A percentile compares a stretch with the other conserved stretches of the same genome.
These are phyloP conservation scores for Brachystomella parvula DNA, from an alignment of 1,140 invertebrate genomes.

Conservation along the genomic window DNA sequence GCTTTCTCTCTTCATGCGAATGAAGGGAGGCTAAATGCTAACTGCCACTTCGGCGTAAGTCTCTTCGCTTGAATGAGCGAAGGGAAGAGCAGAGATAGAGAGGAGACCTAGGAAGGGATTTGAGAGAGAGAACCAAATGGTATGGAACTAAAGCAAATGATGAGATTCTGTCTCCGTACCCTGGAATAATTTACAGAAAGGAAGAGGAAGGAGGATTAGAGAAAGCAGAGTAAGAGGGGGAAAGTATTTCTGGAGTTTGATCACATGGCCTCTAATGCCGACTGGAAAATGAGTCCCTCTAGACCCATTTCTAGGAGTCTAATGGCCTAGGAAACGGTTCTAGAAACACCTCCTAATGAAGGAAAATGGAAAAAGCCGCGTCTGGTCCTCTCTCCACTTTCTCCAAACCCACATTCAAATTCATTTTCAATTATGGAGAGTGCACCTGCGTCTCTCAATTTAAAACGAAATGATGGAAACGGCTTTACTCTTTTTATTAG, in stretches of 20 bases:
- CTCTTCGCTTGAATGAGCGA: not conserved
- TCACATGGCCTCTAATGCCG: not conserved
- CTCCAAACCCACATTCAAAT: not conserved
- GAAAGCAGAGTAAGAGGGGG: too few species aligned
- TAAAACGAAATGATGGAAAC: not conserved
- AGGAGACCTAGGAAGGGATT: not conserved
- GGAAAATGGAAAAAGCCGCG: not conserved
- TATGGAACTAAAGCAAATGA: slow-evolving; percentile 1
- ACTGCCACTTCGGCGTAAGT: not conserved
- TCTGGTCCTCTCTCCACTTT: not conserved
- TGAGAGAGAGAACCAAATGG: slow-evolving; percentile 4
- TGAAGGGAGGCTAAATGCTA: not conserved
- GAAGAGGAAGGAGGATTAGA: not conserved
- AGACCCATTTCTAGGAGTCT: slow-evolving; percentile 1
- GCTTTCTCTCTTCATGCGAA: not conserved
- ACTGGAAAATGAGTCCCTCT: not conserved
- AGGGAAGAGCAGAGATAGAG: not conserved
- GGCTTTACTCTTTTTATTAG: too few species aligned
- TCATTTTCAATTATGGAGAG: not conserved
- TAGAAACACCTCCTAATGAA: slow-evolving; percentile 10
- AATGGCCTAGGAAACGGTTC: not conserved
- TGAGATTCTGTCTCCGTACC: not conserved
- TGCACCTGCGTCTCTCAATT: slow-evolving; percentile 5
- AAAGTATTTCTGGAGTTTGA: too few species aligned
- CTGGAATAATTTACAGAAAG: not conserved